A percentile compares a stretch with the other conserved stretches of the same genome.
Conservation (phyloP, 2,797 vertebrate species). For the Chelon labrosus region DNA sequence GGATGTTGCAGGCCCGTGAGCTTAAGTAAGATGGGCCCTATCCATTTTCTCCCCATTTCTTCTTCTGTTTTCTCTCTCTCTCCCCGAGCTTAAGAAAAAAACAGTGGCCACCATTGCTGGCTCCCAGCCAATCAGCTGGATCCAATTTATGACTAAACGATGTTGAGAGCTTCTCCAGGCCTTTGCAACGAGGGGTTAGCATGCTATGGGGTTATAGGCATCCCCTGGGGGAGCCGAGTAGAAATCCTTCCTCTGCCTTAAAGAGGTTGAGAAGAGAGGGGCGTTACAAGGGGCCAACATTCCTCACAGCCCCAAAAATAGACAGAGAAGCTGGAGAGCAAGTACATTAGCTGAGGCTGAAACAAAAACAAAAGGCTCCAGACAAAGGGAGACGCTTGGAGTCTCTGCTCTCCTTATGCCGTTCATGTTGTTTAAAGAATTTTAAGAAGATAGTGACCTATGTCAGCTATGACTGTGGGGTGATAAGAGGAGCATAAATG, state of each 20-base stretch:
- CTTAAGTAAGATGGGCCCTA: conserved; percentile 58
- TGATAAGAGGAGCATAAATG: neutral
- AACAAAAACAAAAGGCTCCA: conserved; percentile 58
- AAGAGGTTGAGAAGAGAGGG: conserved; percentile 18
- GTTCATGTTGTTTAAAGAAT: neutral
- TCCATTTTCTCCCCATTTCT: conserved; percentile 34
- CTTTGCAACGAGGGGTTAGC: conserved; percentile 67
- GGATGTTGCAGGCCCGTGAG: conserved; percentile 58
- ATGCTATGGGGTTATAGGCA: conserved; percentile 70
- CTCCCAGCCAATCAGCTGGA: conserved; percentile 82
- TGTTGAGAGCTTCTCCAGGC: conserved; percentile 64
- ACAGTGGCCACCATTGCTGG: conserved; percentile 63
- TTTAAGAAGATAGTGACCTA: neutral
- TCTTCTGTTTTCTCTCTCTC: conserved; percentile 8
- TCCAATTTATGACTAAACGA: conserved; percentile 76
- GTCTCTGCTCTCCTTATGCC: neutral
- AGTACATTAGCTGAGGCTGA: conserved; percentile 49
- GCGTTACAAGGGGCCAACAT: conserved; percentile 56
- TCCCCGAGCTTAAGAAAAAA: conserved; percentile 14
- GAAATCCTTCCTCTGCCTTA: conserved; percentile 58
- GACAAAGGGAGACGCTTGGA: conserved; percentile 22
- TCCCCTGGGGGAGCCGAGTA: conserved; percentile 63
- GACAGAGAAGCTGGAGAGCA: conserved; percentile 50
- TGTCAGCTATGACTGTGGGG: neutral
- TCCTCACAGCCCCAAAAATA: conserved; percentile 78